Conservation (phyloP, 2,113 vertebrate genomes). For the Vireo altiloquus region DNA sequence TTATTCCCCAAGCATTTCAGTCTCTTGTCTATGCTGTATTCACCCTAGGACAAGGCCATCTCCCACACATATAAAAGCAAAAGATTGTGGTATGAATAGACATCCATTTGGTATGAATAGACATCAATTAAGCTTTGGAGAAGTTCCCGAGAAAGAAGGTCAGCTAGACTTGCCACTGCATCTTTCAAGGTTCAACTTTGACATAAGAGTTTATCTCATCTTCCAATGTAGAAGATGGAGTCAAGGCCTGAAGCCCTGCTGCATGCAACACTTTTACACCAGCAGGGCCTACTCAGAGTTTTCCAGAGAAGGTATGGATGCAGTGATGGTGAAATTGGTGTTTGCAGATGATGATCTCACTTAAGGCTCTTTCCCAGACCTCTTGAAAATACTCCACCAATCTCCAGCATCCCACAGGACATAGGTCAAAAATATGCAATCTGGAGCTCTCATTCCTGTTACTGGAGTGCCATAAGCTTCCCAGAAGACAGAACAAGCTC, state of each 20-base stretch:
- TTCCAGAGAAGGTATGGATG: neutral
- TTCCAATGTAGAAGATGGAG: neutral
- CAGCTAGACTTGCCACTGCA: neutral
- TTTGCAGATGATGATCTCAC: neutral
- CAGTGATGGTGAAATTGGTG: neutral
- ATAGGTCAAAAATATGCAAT: neutral
- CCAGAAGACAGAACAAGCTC: neutral
- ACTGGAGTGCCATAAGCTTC: neutral
- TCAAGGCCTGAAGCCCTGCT: neutral
- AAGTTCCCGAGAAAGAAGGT: neutral
- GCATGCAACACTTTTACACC: fast-evolving
- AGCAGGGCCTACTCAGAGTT: neutral
- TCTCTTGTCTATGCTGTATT: neutral
- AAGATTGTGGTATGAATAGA: neutral
- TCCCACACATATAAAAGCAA: neutral
- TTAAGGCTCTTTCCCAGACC: neutral
- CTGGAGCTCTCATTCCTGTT: neutral
- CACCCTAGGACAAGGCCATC: neutral
- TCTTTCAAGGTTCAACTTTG: neutral
- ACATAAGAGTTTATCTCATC: neutral
- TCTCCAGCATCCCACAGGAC: neutral
- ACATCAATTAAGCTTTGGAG: neutral
- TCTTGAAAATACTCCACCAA: neutral
- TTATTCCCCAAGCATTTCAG: neutral
- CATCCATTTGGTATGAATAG: neutral